Evolutionary conservation across 92 coral and sea anemone species (phyloP).

Genomic region (Metridium senile): DNA sequence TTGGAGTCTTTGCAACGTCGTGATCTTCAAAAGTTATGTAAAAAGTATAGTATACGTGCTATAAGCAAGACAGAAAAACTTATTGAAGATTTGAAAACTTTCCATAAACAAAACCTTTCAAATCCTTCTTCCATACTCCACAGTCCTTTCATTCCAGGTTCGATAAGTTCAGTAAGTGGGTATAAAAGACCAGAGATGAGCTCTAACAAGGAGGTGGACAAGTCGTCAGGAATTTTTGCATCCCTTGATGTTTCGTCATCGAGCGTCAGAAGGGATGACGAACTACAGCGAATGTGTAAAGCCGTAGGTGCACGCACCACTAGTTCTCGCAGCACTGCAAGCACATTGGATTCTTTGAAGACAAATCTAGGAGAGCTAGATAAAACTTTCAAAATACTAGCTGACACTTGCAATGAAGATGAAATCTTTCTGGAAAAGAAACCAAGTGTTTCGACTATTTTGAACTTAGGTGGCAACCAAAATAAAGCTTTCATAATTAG

Average conservation of each 20-base stretch:
- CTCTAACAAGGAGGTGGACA: slow-evolving; percentile 27
- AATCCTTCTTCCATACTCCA: slow-evolving; percentile 68
- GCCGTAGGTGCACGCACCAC: slow-evolving; percentile 60
- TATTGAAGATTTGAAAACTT: slow-evolving; percentile 54
- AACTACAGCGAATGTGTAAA: slow-evolving; percentile 30
- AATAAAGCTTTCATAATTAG: slow-evolving; percentile 72
- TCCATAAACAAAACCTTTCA: slow-evolving; percentile 58
- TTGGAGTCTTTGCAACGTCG: slow-evolving; percentile 65
- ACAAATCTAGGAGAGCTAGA: slow-evolving; percentile 43
- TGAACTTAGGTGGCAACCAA: slow-evolving; percentile 59
- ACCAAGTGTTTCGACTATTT: slow-evolving; percentile 75
- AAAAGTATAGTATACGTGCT: slow-evolving; percentile 78
- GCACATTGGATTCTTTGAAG: slow-evolving; percentile 11
- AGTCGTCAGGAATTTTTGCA: slow-evolving; percentile 46
- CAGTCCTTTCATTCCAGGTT: slow-evolving; percentile 69
- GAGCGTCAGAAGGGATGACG: slow-evolving; percentile 62
- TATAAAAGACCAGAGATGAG: neutral
- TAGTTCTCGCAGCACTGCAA: slow-evolving; percentile 40
- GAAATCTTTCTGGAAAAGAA: slow-evolving; percentile 36
- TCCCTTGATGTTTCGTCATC: slow-evolving; percentile 47
- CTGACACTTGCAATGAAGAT: neutral
- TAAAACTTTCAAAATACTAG: neutral
- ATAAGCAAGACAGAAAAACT: slow-evolving; percentile 63
- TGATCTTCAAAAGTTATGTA: slow-evolving; percentile 79
- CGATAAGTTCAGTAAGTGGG: neutral